These are phyloP conservation scores for Lasaia peninsularis DNA, from an alignment of 1,140 invertebrate genomes.

Conservation along the genomic window DNA sequence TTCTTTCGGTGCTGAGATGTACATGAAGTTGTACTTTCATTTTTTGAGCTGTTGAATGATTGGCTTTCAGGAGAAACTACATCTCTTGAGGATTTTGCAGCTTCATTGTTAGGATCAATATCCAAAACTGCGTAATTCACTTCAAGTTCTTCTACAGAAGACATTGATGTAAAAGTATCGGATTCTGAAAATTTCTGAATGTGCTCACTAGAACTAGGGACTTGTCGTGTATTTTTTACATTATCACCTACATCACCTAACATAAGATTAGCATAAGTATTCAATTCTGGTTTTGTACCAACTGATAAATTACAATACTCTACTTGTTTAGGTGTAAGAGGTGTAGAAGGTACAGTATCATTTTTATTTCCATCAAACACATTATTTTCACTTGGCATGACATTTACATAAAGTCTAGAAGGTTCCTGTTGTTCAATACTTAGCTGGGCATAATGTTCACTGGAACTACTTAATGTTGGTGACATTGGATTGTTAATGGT, in stretches of 20 bases:
- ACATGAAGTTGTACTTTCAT: constrained; percentile 47
- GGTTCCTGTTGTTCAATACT: constrained; percentile 66
- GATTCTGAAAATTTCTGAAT: constrained; percentile 64
- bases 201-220: constrained; percentile 38
- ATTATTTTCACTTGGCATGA: constrained; percentile 68
- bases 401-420: constrained; percentile 82
- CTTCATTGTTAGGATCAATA: constrained; percentile 77
- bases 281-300: constrained; percentile 46
- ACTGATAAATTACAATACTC: constrained; percentile 62
- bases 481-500: constrained; percentile 52
- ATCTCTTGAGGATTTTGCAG: constrained; percentile 33
- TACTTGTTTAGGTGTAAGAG: constrained; percentile 59
- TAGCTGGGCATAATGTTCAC: constrained; percentile 76
- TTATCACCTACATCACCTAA: constrained; percentile 77
- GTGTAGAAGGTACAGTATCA: constrained; percentile 48
- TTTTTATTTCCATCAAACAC: constrained; percentile 41
- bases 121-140: constrained; percentile 89
- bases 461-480: constrained; percentile 61
- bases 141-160: constrained; percentile 72
- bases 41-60: constrained; percentile 53
- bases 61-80: constrained; percentile 56
- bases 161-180: constrained; percentile 72
- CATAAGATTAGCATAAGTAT: constrained; percentile 82
- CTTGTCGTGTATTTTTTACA: constrained; percentile 43
- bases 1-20: constrained; percentile 40